Base-by-base conservation (phyloP, 2,888 invertebrate species). In the Athetis lepigone region DNA sequence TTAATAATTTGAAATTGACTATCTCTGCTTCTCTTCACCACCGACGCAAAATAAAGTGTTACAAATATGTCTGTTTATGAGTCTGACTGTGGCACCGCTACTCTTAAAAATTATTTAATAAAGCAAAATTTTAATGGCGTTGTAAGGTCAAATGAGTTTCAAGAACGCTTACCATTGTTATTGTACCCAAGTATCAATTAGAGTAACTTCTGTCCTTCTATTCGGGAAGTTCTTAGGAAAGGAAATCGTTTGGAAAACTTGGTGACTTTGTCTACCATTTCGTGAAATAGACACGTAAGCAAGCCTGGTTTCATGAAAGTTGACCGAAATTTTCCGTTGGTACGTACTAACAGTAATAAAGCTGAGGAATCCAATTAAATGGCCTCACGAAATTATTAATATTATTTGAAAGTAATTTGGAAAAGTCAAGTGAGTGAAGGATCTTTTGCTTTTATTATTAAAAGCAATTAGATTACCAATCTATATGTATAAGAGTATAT, bases 141-240 rank as follows among this genome's bases (percentile, higher is more conserved):
- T 60, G 29, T 59, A 42, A n/a, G 21, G 4, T 21, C 13, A 13
- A 25, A 25, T 13, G 6, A 46, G 51, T 52, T 58, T 8, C 19
- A 4, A 47, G 25, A 46, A 0, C 37, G 61, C 49, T 60, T 51
- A 61, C 19, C 43, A 60, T 69, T 67, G 21, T 21, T 18, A 9
- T 37, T 59, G 42, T 63, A 2, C 42, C 25, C 19, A 67, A 77
- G 55, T 61, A 60, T 61, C 70, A 68, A 77, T 75, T 64, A 64
- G 36, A 69, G 62, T 60, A 71, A 71, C 50, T 64, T 68, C n/a
- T 7, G 27, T 56, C 5, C 18, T 21, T 67, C 52, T 59, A 46
- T 65, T 68, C 51, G 40, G 36, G 49, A 11, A 56, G 18, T 39
- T 40, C 54, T 40, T 23, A 33, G 57, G 55, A 13, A 64, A 45